Base-by-base conservation (phyloP, 2,888 invertebrate species). In the Xiphydria camelus region DNA sequence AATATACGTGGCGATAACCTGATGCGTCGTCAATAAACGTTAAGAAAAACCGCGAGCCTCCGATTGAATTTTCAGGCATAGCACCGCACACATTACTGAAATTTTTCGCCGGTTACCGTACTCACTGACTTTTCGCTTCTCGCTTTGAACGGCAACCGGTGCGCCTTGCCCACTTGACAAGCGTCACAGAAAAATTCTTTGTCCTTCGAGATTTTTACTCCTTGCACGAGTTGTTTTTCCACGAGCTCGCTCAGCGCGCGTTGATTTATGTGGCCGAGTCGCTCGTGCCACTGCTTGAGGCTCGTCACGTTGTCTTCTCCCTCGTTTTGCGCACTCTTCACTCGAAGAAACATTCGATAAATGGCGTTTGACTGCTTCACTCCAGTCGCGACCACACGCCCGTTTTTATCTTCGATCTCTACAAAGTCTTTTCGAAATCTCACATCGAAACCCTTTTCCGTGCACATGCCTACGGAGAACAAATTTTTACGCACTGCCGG, bases 121-220 rank as follows among this genome's bases (percentile, higher is more conserved):
- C n/a, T n/a, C n/a, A n/a, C n/a, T n/a, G n/a, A n/a, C n/a, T n/a
- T n/a, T 36, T n/a, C 45, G 35, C 39, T 25, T 36, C 18, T 26
- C n/a, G n/a, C 41, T 31, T 41, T 37, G 25, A 58, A 57, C n/a
- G 38, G 40, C 37, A 23, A 21, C 7, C 51, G 31, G 17, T 58
- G 53, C 15, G 52, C 51, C 43, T 59, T 59, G 5, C 53, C 59
- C 14, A 40, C 46, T 9, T 51, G 47, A 46, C 59, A 59, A 29
- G 45, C 25, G 14, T 42, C 59, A 45, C 59, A 57, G 32, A 52
- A 43, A 17, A 41, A 35, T 33, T 40, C 39, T 21, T n/a, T n/a
- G n/a, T n/a, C n/a, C n/a, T n/a, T n/a, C 5, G 44, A 17, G 7
- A 53, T 26, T 2, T 49, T 25, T 1, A 58, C 33, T 1, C 53